These are phyloP conservation scores for Archaeoteleia sp. DNA, from an alignment of 2,888 invertebrate genomes.

Conservation along the genomic window DNA sequence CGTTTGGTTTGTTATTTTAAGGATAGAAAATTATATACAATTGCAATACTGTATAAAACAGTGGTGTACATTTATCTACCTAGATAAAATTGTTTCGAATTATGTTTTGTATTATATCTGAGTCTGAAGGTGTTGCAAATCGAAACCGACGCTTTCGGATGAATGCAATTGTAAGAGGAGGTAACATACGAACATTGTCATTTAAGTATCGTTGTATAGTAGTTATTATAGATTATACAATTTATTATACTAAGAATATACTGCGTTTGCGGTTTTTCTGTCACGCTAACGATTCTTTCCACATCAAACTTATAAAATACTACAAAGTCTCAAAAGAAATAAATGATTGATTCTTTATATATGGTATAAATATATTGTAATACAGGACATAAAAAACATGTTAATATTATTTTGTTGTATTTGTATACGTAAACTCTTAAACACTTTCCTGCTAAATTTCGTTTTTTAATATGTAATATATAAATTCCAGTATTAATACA, in stretches of 20 bases:
- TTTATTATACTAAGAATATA: constrained; percentile 6
- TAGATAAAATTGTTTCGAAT: too few species aligned
- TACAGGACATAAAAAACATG: background rate
- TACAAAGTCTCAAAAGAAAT: too few species aligned
- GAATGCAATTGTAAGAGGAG: constrained; percentile 20
- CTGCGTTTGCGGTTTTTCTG: constrained; percentile 28
- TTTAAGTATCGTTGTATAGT: constrained; percentile 57
- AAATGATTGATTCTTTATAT: constrained; percentile 33
- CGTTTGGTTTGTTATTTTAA: too few species aligned
- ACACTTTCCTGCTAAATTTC: too few species aligned
- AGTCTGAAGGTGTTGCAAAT: constrained; percentile 8
- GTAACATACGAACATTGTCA: constrained; percentile 47
- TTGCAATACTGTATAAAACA: too few species aligned
- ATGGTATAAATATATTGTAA: constrained; percentile 29
- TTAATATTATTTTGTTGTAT: too few species aligned
- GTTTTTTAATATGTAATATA: too few species aligned
- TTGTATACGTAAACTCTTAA: too few species aligned
- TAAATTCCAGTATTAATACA: too few species aligned
- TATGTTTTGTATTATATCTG: constrained; percentile 11
- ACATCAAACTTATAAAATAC: too few species aligned
- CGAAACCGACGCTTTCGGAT: constrained; percentile 10
- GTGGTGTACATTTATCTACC: too few species aligned
- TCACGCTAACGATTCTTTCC: constrained; percentile 43
- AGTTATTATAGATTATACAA: constrained; percentile 38
- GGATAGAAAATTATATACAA: too few species aligned